Percentiles rank a stretch among this genome's conserved stretches.
phyloP scores from a whole-genome alignment of 1,140 invertebrate species.

The Drosophila sp. region DNA sequence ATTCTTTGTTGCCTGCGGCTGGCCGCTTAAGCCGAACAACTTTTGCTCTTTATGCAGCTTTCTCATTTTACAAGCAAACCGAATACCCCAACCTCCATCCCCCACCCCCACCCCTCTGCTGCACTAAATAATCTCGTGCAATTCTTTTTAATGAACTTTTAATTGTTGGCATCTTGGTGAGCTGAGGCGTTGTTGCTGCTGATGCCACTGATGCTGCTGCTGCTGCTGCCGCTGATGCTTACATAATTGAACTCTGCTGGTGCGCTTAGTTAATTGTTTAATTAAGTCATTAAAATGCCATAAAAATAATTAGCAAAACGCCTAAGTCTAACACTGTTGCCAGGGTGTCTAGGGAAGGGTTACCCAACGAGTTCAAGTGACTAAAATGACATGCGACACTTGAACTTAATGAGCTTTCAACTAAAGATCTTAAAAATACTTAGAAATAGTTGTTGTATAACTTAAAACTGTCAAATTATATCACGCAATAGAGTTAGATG shows the following conservation, averaged over 20 bases:
- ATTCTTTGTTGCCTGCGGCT: slow-evolving; percentile 64
- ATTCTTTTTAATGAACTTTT: slow-evolving; percentile 73
- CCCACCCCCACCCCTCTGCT: not conserved
- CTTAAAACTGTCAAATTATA: too few relatives aligned
- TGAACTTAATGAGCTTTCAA: slow-evolving; percentile 12
- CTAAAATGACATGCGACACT: slow-evolving; percentile 70
- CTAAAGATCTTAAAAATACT: not conserved
- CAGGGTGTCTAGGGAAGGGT: slow-evolving; percentile 29
- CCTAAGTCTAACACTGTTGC: slow-evolving; percentile 40
- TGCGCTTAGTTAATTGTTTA: slow-evolving; percentile 72
- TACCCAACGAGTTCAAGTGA: slow-evolving; percentile 46
- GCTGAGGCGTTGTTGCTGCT: not conserved
- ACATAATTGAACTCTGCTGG: slow-evolving; percentile 71
- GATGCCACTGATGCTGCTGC: slow-evolving; percentile 43
- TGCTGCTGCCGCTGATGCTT: slow-evolving; percentile 49
- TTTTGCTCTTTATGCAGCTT: slow-evolving; percentile 55
- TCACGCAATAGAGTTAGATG: too few relatives aligned
- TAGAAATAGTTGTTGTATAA: not conserved
- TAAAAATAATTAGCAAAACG: slow-evolving; percentile 70
- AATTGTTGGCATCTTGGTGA: slow-evolving; percentile 72
- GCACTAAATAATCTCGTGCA: slow-evolving; percentile 32
- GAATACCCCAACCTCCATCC: not conserved
- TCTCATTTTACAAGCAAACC: slow-evolving; percentile 17
- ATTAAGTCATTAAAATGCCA: slow-evolving; percentile 78
- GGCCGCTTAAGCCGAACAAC: slow-evolving; percentile 48